Percentiles rank a stretch among this genome's conserved stretches.
phyloP scores from a whole-genome alignment of 64 coral and sea anemone genomes.

The Stichodactyla helianthus region DNA sequence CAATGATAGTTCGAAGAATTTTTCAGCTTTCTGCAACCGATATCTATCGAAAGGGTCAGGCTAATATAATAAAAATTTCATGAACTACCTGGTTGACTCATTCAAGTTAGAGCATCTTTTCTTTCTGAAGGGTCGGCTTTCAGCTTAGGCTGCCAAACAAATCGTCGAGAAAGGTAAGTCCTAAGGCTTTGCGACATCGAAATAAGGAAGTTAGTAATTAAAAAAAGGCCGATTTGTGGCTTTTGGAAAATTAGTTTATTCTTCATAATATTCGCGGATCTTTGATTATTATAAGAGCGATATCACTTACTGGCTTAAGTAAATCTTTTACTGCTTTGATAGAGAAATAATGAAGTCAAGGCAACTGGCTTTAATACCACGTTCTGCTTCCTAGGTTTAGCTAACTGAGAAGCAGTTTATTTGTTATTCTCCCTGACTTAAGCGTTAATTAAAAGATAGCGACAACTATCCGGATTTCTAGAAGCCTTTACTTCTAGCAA shows the following conservation, averaged over 20 bases:
- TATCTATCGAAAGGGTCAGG: not conserved
- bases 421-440: not conserved
- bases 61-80: not conserved
- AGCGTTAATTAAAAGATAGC: not conserved
- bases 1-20: not conserved
- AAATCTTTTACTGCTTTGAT: not conserved
- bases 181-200: not conserved
- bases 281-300: not conserved
- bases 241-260: not conserved
- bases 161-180: not conserved
- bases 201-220: too few species aligned
- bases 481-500: not conserved
- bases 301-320: too few species aligned
- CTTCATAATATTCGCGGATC: not conserved
- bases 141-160: not conserved
- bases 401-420: not conserved
- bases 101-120: not conserved
- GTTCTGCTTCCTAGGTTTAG: too few species aligned
- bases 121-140: not conserved
- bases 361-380: not conserved
- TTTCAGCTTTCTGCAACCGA: not conserved
- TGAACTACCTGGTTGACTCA: not conserved
- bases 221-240: too few species aligned
- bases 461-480: not conserved
- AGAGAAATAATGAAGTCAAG: not conserved